These are phyloP conservation scores for Planococcus citri DNA, from an alignment of 1,140 invertebrate genomes.

Conservation along the genomic window DNA sequence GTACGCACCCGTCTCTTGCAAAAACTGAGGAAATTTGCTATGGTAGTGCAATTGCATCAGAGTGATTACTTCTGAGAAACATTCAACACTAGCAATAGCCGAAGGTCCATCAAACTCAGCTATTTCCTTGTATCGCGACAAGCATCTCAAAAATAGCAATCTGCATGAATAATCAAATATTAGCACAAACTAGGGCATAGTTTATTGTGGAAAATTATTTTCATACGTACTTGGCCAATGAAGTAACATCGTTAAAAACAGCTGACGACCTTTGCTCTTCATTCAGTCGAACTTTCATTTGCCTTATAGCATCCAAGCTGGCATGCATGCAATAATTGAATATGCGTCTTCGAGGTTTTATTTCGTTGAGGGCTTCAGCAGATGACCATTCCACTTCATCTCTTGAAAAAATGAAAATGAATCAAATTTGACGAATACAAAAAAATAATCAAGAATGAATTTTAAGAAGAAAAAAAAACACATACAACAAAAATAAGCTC, in stretches of 20 bases:
- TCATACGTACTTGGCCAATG: not conserved
- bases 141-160: constrained; percentile 24
- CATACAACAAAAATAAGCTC: constrained; percentile 12
- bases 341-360: constrained; percentile 22
- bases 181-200: too few species aligned
- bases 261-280: constrained; percentile 6
- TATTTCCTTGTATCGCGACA: constrained; percentile 25
- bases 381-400: constrained; percentile 23
- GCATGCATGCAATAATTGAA: constrained; percentile 22
- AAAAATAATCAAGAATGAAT: not conserved
- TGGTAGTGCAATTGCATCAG: constrained; percentile 25
- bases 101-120: constrained; percentile 24
- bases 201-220: not conserved
- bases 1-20: constrained; percentile 24
- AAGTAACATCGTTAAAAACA: not conserved
- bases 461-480: not conserved
- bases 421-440: not conserved
- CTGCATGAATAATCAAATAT: constrained; percentile 16
- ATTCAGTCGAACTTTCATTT: not conserved
- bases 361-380: constrained; percentile 17
- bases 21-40: constrained; percentile 24
- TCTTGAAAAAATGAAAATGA: constrained; percentile 11
- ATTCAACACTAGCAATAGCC: constrained; percentile 26
- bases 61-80: constrained; percentile 26
- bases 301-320: constrained; percentile 13